These are phyloP conservation scores for Proteles cristata DNA, from an alignment of 2,113 vertebrate species.

Conservation along the genomic window DNA sequence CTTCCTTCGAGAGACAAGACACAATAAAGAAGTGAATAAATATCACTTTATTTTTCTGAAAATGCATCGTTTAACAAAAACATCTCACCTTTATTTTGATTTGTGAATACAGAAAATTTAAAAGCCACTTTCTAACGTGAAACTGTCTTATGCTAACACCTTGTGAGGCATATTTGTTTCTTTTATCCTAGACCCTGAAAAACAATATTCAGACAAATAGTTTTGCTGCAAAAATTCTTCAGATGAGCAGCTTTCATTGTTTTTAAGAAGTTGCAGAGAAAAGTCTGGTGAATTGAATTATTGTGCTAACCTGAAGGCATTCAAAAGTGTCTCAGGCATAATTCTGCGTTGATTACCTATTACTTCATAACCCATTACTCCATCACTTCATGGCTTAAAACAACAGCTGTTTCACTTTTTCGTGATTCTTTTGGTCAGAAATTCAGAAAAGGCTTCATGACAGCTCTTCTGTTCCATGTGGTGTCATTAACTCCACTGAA, in stretches of 20 bases:
- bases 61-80: background rate
- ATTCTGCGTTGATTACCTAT: background rate
- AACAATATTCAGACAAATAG: background rate
- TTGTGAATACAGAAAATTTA: background rate
- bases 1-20: background rate
- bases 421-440: background rate
- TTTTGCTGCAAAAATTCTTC: constrained; percentile 8
- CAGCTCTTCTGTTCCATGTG: background rate
- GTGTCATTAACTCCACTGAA: background rate
- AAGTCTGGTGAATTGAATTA: background rate
- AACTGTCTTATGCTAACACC: background rate
- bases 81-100: background rate
- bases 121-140: background rate
- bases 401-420: background rate
- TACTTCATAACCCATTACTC: background rate
- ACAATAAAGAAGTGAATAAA: background rate
- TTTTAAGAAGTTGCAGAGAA: background rate
- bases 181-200: constrained; percentile 44
- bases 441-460: background rate
- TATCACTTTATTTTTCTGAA: background rate
- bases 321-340: background rate
- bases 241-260: background rate
- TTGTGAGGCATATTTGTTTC: background rate
- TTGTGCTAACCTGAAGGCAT: background rate
- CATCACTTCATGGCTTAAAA: background rate